Evolutionary conservation across 2,113 vertebrate genomes (phyloP).

Genomic region (Columba livia): DNA sequence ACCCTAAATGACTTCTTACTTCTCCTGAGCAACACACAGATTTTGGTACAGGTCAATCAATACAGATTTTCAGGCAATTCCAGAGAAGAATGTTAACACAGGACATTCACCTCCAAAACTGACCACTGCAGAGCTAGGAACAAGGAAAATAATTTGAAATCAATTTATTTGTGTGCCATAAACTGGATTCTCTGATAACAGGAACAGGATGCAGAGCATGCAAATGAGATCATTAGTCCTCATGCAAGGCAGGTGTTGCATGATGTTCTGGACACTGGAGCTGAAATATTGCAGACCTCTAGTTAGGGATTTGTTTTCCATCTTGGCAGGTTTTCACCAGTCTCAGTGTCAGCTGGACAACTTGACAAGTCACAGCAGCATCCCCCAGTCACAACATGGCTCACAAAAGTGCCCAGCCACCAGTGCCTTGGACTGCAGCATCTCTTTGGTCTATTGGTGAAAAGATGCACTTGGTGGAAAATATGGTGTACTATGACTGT

Average conservation of each 20-base stretch:
- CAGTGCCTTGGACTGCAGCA: not conserved
- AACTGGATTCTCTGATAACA: not conserved
- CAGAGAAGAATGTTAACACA: not conserved
- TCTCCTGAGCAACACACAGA: not conserved
- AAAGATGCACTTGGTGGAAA: not conserved
- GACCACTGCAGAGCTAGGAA: not conserved
- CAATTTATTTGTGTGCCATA: not conserved
- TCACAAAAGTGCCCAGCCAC: not conserved
- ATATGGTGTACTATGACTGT: not conserved
- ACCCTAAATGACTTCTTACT: not conserved
- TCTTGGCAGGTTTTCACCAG: not conserved
- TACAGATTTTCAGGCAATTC: not conserved
- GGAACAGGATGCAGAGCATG: not conserved
- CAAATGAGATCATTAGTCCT: not conserved
- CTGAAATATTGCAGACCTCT: not conserved
- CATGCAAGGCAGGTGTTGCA: not conserved
- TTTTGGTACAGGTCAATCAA: not conserved
- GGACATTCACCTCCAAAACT: not conserved
- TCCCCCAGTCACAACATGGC: not conserved
- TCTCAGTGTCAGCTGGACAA: not conserved
- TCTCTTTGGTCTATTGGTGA: rapidly evolving
- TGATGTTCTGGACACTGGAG: not conserved
- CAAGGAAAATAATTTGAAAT: not conserved
- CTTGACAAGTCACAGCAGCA: not conserved
- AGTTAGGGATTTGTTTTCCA: not conserved